Base-by-base conservation (phyloP, 2,888 invertebrate genomes). In the Erynnis tages region DNA sequence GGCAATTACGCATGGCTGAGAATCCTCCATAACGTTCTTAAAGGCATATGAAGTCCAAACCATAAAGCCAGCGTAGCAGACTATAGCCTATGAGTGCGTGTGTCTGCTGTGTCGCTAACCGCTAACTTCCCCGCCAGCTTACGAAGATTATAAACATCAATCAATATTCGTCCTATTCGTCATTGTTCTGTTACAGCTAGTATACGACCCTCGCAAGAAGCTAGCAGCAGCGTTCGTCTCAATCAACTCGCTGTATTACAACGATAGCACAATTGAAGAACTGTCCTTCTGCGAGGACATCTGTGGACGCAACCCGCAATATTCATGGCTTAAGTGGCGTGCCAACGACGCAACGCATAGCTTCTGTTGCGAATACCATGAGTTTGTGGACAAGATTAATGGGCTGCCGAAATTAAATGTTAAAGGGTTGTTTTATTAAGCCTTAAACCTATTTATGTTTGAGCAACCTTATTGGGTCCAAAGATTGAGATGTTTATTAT, bases 181-280 rank as follows among this genome's bases (percentile, higher is more conserved):
- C n/a, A n/a, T n/a, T n/a, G n/a, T 50, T 35, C 14, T 5, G 10
- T 71, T 67, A 1, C 75, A 88, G 88, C 56, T 88, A 0, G 76
- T 85, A n/a, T 70, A 82, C 66, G 80, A 86, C 13, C 60, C 72
- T 0, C 10, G n/a, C 0, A 57, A 59, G 1, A 70, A 71, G 4
- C 64, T 63, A 1, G 84, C 85, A 0, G 69, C 69, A 0, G 82
- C 73, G 0, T 89, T 88, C 56, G 57, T 89, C 1, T 65, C 76
- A 0, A 83, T 88, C 3, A 89, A 87, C 62, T 79, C 82, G 0
- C 76, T 85, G 0, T 78, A 71, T 55, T 83, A 79, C 69, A 79
- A 79, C 48, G 45, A 54, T 2, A 70, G 66, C 0, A 58, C 44
- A 6, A 60, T 70, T 0, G 52, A 70, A 0, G 32, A 56, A 0